Base-by-base conservation (phyloP, 2,888 invertebrate species). In the Tromatobia lineatoria region DNA sequence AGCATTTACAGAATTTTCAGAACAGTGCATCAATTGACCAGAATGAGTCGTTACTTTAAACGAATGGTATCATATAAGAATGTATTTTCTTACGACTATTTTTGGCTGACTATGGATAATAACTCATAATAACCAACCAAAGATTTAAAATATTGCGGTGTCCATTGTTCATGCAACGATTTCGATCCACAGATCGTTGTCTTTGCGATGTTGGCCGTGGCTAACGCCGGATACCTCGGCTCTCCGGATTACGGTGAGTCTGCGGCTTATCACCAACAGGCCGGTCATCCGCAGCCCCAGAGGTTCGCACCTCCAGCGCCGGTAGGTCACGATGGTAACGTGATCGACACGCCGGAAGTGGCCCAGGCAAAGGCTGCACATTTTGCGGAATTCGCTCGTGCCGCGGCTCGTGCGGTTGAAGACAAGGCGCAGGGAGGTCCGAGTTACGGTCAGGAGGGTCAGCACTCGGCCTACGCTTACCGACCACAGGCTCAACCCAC, bases 341-440 rank as follows among this genome's bases (percentile, higher is more conserved):
- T 94, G 11, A 92, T 94, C 81, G 94, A 94, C 85, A 94, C 94
- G 0, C 94, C 94, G 85, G 94, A 94, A 90, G 94, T 94, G 3
- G 93, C 93, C 3, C 91, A 93, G 81, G 94, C 94, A 11, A 94
- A 94, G 85, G 93, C 92, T 2, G 93, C 92, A 0, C 94, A 94
- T 82, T 93, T 94, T 67, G 94, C 93, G 8, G 94, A 94, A 88
- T 93, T 92, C 77, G 93, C 93, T 0, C 89, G 90, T 7, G 94
- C 93, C 0, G 93, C 93, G 0, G 92, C 93, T 7, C 89, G 93
- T 6, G 93, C 93, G 0, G 91, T 87, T 15, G 92, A 92, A 15
- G 88, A 90, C 4, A 89, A 89, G 29, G 83, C 89, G 2, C 88
- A 89, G 18, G 88, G 82, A 25, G 82, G 50, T 29, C 80, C 87